A percentile compares a stretch with the other conserved stretches of the same genome.
phyloP scores from a whole-genome alignment of 2,113 vertebrate species.

The cattle (Bos taurus) region ARS-UCD2.0 NC_037336.1:23080501-23081000 shows the following conservation, averaged over 20 bases:
- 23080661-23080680: background rate
- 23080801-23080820: conserved; percentile 8
- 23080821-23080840: background rate
- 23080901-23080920: background rate
- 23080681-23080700: background rate
- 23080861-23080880: background rate
- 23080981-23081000: conserved; percentile 48
- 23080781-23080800: background rate
- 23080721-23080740: background rate
- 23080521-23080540: background rate
- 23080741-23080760: background rate
- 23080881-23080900: background rate
- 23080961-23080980: background rate
- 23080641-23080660: background rate
- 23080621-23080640: background rate
- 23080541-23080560: background rate
- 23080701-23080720: background rate
- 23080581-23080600: background rate
- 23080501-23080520: background rate
- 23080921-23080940: background rate
- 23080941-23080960: background rate
- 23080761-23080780: background rate
- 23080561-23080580: background rate
- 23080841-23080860: background rate
- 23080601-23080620: background rate